A percentile compares a stretch with the other conserved stretches of the same genome.
Conservation (phyloP, 2,113 vertebrate species). For the Clarias batrachus region DNA sequence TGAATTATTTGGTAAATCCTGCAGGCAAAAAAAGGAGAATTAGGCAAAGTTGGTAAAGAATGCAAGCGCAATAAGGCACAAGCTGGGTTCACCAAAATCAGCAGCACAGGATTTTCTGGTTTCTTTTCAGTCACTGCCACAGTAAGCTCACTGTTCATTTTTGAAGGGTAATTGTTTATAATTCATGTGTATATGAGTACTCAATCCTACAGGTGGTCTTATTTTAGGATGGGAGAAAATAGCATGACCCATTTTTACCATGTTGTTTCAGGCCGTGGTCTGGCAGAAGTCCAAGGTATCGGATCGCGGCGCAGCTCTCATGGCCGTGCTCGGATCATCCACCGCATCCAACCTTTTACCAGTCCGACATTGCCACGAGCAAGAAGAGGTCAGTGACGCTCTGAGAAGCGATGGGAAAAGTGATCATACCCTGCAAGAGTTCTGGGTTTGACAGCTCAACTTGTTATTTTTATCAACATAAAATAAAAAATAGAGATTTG, state of each 20-base stretch:
- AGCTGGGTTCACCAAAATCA: background rate
- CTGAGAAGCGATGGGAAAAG: slow-evolving; percentile 32
- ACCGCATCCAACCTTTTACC: slow-evolving; percentile 81
- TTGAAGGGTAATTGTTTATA: slow-evolving; percentile 35
- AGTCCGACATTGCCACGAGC: slow-evolving; percentile 79
- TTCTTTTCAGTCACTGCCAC: background rate
- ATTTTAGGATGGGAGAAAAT: slow-evolving; percentile 68
- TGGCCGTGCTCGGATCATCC: slow-evolving; percentile 84
- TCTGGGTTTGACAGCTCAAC: background rate
- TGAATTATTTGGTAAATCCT: background rate
- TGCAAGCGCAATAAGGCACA: background rate
- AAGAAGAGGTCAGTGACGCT: slow-evolving; percentile 80
- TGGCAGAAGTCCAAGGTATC: slow-evolving; percentile 92
- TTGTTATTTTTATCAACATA: background rate
- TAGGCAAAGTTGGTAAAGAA: slow-evolving; percentile 2
- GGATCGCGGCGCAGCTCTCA: slow-evolving; percentile 86
- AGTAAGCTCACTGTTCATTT: background rate
- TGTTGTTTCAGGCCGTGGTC: slow-evolving; percentile 84
- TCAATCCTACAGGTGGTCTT: slow-evolving; percentile 60
- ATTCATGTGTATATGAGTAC: slow-evolving; percentile 60
- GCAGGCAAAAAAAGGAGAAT: background rate
- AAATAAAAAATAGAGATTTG: background rate
- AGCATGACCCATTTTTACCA: slow-evolving; percentile 68
- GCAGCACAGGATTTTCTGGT: background rate
- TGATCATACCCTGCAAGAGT: slow-evolving; percentile 10